These are phyloP conservation scores for Rousettus leschenaultii DNA, from an alignment of 2,113 vertebrate species.

Conservation along the genomic window DNA sequence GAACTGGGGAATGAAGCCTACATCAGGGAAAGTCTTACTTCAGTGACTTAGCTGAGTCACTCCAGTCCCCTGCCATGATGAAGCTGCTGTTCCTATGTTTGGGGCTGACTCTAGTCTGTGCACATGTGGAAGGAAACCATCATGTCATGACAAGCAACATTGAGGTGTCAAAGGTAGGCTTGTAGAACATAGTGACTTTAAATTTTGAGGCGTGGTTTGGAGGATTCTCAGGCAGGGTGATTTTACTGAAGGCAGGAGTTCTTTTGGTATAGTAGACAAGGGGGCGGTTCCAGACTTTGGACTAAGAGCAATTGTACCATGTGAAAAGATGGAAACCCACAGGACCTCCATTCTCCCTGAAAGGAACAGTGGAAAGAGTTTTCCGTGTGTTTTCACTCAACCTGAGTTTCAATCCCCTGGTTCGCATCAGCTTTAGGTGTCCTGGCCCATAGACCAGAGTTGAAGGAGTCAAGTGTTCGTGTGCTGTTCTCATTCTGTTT, in stretches of 20 bases:
- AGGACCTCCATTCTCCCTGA: not conserved
- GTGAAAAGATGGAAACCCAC: not conserved
- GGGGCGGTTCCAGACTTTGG: too few relatives aligned
- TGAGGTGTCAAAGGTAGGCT: not conserved
- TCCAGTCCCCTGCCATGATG: not conserved
- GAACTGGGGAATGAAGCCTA: not conserved
- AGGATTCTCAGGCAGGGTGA: not conserved
- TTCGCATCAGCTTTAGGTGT: not conserved
- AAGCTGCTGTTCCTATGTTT: constrained; percentile 38
- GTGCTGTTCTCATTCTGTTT: not conserved
- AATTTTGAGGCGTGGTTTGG: not conserved
- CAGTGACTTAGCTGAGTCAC: too few relatives aligned
- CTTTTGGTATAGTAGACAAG: not conserved
- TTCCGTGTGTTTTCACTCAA: too few relatives aligned
- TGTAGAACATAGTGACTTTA: rapidly evolving
- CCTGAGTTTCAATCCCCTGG: not conserved
- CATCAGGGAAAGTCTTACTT: too few relatives aligned
- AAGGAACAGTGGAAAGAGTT: not conserved
- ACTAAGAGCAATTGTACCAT: not conserved
- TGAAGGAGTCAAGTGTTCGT: not conserved
- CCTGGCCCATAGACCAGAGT: not conserved
- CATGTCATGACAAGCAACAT: not conserved
- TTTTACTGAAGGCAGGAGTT: rapidly evolving
- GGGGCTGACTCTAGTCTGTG: not conserved
- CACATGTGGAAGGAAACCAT: rapidly evolving